Evolutionary conservation across 2,888 invertebrate species (phyloP).

Genomic region (Hymenopus coronatus): DNA sequence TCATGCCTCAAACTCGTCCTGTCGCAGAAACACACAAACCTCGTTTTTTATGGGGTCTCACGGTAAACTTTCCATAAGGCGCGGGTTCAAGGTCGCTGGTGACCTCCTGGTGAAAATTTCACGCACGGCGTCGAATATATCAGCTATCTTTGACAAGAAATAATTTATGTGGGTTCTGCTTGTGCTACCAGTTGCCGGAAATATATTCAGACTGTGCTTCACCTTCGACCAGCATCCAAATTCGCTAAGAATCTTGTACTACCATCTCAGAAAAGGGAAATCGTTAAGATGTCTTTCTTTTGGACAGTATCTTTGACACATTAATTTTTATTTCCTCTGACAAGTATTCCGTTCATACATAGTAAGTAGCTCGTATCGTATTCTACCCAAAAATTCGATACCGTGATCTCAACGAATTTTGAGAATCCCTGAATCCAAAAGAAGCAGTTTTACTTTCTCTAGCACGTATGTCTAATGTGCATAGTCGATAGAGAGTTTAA

Average conservation of each 20-base stretch:
- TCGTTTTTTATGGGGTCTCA: neutral
- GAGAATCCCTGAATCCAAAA: no score
- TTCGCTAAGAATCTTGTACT: neutral
- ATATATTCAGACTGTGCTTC: neutral
- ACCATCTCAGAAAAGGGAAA: no score
- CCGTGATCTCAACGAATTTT: no score
- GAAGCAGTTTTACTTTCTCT: no score
- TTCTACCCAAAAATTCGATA: no score
- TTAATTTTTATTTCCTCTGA: no score
- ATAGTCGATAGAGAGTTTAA: no score
- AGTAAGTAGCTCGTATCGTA: no score
- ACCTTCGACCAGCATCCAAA: neutral
- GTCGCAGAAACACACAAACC: neutral
- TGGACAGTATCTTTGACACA: no score
- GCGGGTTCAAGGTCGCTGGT: neutral
- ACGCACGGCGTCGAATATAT: neutral
- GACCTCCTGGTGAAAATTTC: neutral
- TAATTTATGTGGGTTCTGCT: neutral
- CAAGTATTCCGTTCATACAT: no score
- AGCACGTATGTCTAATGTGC: no score
- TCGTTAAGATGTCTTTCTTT: no score
- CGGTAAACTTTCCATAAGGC: neutral
- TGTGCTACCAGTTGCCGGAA: neutral
- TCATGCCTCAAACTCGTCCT: neutral
- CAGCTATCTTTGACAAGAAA: neutral